A percentile compares a stretch with the other conserved stretches of the same genome.
Conservation (phyloP, 2,113 vertebrate genomes). For the Forbesichthys papilliferus region DNA sequence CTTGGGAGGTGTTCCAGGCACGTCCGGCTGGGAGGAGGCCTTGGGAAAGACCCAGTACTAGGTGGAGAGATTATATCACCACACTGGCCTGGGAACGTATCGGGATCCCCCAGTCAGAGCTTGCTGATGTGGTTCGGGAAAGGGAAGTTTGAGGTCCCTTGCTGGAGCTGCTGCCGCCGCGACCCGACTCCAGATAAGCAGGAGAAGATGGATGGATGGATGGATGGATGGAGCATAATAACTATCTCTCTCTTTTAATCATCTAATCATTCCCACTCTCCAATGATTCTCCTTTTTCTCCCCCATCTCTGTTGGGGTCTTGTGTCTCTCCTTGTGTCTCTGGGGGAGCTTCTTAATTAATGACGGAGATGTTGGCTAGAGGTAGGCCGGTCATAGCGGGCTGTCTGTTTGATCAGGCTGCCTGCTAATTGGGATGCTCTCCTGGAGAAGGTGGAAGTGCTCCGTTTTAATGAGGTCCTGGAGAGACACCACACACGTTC, state of each 20-base stretch:
- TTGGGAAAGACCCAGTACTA: no score
- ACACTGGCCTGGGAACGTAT: no score
- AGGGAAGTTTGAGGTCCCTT: no score
- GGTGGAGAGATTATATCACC: no score
- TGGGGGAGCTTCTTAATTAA: slow-evolving; percentile 8
- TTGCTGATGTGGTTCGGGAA: no score
- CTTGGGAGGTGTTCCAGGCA: no score
- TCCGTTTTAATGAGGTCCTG: slow-evolving; percentile 43
- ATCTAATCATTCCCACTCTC: slow-evolving; percentile 27
- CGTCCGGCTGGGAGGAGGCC: no score
- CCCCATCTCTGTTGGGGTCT: background rate
- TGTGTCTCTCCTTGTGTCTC: background rate
- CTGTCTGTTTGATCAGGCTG: slow-evolving; percentile 50
- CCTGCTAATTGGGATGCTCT: slow-evolving; percentile 48
- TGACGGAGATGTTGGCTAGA: slow-evolving; percentile 16
- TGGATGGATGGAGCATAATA: no score
- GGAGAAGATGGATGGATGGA: no score
- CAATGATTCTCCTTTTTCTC: slow-evolving; percentile 5
- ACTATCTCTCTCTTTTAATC: background rate
- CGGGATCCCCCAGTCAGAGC: no score
- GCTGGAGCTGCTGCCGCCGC: no score
- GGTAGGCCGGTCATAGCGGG: slow-evolving; percentile 11
- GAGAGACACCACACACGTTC: slow-evolving; percentile 4
- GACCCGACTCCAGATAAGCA: no score
- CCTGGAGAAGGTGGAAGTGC: slow-evolving; percentile 34